Percentiles rank a stretch among this genome's conserved stretches.
Conservation (phyloP, 2,113 vertebrate genomes). For the Phasianus colchicus region DNA sequence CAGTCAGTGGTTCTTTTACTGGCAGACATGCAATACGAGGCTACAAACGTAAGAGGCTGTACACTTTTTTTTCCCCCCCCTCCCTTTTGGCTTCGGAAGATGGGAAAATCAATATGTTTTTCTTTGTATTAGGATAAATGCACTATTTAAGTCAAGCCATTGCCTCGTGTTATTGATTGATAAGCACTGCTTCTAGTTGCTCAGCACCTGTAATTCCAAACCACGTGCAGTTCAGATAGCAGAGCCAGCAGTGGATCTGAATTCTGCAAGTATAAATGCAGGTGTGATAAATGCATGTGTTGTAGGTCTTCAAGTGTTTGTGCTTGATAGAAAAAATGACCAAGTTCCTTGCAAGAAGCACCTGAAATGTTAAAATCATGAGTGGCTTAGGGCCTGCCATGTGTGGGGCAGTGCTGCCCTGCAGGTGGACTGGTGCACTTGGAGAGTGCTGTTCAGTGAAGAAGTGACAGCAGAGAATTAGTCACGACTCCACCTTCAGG, state of each 20-base stretch:
- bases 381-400: neutral
- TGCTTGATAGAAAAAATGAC: neutral
- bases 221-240: rapidly evolving
- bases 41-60: neutral
- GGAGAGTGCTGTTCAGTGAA: rapidly evolving
- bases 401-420: neutral
- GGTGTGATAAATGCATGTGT: rapidly evolving
- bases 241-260: neutral
- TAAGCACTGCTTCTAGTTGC: neutral
- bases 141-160: neutral
- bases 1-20: neutral
- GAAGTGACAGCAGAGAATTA: neutral
- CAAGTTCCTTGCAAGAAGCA: neutral
- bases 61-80: no score
- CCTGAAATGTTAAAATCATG: rapidly evolving
- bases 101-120: neutral
- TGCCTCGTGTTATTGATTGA: neutral
- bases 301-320: rapidly evolving
- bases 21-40: neutral
- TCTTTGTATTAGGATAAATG: neutral
- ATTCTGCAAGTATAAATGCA: neutral
- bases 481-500: neutral
- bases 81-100: neutral
- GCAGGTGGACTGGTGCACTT: neutral
- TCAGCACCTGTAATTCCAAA: neutral